Percentiles rank a stretch among this genome's conserved stretches.
These are phyloP conservation scores for Cecidostiba fungosa DNA, from an alignment of 2,888 invertebrate species.

Conservation along the genomic window DNA sequence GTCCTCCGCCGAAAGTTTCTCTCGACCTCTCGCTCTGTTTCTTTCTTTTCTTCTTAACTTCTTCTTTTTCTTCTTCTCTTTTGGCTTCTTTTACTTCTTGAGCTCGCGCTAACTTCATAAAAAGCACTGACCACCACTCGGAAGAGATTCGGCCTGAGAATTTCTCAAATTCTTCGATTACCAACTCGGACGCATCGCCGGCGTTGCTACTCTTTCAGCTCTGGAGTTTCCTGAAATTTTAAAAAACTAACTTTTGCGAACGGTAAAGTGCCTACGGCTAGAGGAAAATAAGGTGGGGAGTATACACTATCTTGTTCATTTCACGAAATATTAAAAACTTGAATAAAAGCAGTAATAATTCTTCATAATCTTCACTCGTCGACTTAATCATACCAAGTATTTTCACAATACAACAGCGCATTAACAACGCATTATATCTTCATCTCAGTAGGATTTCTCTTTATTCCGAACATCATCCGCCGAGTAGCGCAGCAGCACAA, in stretches of 20 bases:
- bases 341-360: no score
- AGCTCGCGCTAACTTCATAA: conserved; percentile 54
- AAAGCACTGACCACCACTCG: conserved; percentile 61
- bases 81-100: conserved; percentile 26
- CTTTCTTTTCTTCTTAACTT: neutral
- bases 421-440: neutral
- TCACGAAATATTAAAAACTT: no score
- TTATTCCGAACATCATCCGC: neutral
- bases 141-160: conserved; percentile 61
- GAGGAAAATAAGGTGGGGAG: neutral
- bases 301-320: neutral
- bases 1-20: conserved; percentile 53
- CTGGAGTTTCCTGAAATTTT: conserved; percentile 58
- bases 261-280: neutral
- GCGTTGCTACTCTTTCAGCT: neutral
- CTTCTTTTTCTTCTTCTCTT: conserved; percentile 18
- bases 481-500: neutral
- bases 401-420: neutral
- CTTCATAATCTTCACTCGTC: no score
- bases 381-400: neutral
- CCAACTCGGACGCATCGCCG: conserved; percentile 29
- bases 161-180: conserved; percentile 63
- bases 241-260: conserved; percentile 53
- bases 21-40: neutral
- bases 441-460: neutral